Base-by-base conservation (phyloP, 2,888 invertebrate genomes). In the Phaedon cochleariae region DNA sequence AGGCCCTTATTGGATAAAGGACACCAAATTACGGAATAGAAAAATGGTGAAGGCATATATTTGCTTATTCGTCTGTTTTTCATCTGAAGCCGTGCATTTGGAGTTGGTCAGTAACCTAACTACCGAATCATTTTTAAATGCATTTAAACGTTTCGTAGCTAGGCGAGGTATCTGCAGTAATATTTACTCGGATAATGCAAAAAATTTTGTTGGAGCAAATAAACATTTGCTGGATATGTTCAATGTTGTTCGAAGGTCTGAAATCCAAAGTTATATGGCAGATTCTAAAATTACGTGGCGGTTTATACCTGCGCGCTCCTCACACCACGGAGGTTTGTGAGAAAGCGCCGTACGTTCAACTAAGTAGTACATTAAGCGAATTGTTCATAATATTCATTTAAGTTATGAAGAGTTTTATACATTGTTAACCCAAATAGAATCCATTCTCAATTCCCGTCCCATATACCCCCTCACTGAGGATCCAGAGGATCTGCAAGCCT, bases 1-100 rank as follows among this genome's bases (percentile, higher is more conserved):
- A 4, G 71, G 75, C 3, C 73, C 73, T 1, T 61, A 70, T 22
- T 22, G 20, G 9, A 66, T 73, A 12, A 73, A 70, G 26, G 70
- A 73, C 21, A 62, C 62, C 29, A 59, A 64, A 52, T 48, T 48
- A 26, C 37, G 73, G 18, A 71, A 69, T 51, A 20, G 52, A 7
- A 68, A 64, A 15, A 49, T 52, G 21, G 20, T 67, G 0, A 76
- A 76, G 51, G 65, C 41, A 0, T 74, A 74, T 49, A 53, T 71
- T 20, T 66, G 68, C 7, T 58, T 74, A 70, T n/a, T n/a, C n/a
- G n/a, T n/a, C n/a, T n/a, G n/a, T n/a, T n/a, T n/a, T n/a, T n/a
- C n/a, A n/a, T n/a, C 65, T 1, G 72, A 74, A 45, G 72, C 73
- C 1, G 51, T 65, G 0, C 74, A 73, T 64, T 17, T 54, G 6